Conservation (phyloP, 2,113 vertebrate genomes). For the Nannospalax galili region DNA sequence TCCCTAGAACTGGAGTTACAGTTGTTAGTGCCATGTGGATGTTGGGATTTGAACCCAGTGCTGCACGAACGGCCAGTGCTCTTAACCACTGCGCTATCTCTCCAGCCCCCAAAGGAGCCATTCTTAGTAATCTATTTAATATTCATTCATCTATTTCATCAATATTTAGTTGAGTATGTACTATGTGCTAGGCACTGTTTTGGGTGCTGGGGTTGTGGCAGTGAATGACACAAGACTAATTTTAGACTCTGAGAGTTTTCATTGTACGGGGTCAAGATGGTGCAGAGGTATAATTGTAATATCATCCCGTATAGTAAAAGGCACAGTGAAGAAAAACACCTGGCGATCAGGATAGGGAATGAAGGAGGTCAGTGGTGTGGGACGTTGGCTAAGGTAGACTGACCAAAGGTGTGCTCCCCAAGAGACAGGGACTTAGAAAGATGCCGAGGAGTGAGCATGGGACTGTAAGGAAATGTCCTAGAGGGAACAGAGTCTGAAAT, state of each 20-base stretch:
- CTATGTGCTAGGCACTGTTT: background rate
- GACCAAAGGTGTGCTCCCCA: fast-evolving
- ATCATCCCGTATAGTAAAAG: background rate
- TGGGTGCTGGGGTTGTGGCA: background rate
- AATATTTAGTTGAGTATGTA: background rate
- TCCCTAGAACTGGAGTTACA: background rate
- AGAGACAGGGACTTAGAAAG: background rate
- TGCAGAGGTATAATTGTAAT: background rate
- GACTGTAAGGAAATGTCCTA: no score
- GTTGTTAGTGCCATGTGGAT: background rate
- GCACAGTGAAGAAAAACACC: background rate
- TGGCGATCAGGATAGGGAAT: background rate
- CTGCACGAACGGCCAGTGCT: background rate
- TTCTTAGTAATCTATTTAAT: background rate
- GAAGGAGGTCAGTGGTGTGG: background rate
- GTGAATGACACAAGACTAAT: background rate
- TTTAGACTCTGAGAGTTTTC: background rate
- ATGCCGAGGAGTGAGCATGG: background rate
- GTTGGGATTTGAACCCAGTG: background rate
- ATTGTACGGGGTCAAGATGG: background rate
- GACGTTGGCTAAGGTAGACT: background rate
- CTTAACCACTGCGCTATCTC: background rate
- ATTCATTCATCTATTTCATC: background rate
- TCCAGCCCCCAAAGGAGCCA: background rate
- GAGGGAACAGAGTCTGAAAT: background rate